Evolutionary conservation across 1,140 invertebrate genomes (phyloP).

Genomic region (Drosophila melanica): DNA sequence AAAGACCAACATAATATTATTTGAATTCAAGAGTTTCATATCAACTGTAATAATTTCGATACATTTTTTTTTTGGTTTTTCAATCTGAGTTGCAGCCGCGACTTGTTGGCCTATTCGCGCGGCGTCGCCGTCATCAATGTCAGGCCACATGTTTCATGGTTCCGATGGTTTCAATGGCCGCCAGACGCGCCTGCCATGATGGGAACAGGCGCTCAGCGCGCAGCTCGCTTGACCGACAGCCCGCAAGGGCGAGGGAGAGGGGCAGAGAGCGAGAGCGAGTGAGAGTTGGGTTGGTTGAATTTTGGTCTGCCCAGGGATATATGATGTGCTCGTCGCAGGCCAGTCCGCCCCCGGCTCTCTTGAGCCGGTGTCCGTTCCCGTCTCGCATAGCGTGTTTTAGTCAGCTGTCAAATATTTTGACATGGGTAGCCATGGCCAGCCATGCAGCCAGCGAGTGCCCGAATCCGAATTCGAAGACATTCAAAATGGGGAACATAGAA

Average conservation of each 20-base stretch:
- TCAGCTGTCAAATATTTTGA: constrained; percentile 84
- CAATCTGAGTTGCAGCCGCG: neutral
- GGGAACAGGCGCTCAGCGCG: constrained; percentile 59
- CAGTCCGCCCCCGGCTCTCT: constrained; percentile 36
- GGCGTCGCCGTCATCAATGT: constrained; percentile 59
- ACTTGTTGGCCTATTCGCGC: constrained; percentile 20
- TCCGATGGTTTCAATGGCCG: constrained; percentile 64
- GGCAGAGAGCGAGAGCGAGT: constrained; percentile 21
- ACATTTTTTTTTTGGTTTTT: neutral
- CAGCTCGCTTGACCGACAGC: constrained; percentile 42
- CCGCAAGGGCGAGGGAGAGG: constrained; percentile 9
- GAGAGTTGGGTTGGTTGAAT: constrained; percentile 27
- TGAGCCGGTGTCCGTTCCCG: constrained; percentile 29
- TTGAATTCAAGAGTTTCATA: neutral
- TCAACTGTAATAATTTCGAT: neutral
- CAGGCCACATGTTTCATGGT: constrained; percentile 67
- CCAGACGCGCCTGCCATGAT: constrained; percentile 51
- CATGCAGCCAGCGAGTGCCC: constrained; percentile 36
- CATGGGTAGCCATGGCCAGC: constrained; percentile 79
- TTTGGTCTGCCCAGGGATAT: constrained; percentile 63
- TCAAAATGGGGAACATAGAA: constrained; percentile 65
- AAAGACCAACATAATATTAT: neutral
- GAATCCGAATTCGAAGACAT: constrained; percentile 63
- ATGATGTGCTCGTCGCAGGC: constrained; percentile 51
- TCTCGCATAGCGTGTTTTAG: constrained; percentile 79